A percentile compares a stretch with the other conserved stretches of the same genome.
These are phyloP conservation scores for Diplazon laetatorius DNA, from an alignment of 2,888 invertebrate genomes.

Conservation along the genomic window DNA sequence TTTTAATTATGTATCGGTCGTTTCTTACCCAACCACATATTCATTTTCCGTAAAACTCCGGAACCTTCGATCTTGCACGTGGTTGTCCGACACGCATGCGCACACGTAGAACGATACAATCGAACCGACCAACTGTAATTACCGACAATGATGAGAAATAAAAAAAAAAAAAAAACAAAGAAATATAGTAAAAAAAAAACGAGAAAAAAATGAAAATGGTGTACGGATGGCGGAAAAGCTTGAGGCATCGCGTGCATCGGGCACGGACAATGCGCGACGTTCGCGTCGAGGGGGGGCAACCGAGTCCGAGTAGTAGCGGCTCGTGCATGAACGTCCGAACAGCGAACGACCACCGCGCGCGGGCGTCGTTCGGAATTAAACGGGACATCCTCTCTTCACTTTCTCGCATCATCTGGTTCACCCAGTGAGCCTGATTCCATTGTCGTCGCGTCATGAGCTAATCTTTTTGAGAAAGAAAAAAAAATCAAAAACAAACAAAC, in stretches of 20 bases:
- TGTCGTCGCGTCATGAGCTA: background rate
- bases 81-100: slow-evolving; percentile 4
- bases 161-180: background rate
- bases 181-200: background rate
- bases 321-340: slow-evolving; percentile 38
- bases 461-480: too few relatives aligned
- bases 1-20: too few relatives aligned
- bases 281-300: background rate
- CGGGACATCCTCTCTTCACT: slow-evolving; percentile 49
- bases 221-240: slow-evolving; percentile 35
- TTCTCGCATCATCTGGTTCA: slow-evolving; percentile 35
- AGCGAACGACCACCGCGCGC: slow-evolving; percentile 33
- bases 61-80: background rate
- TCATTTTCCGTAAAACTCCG: background rate
- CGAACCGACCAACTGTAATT: background rate
- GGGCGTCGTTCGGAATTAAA: slow-evolving; percentile 52
- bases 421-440: slow-evolving; percentile 15
- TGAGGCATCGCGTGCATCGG: slow-evolving; percentile 29
- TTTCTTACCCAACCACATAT: too few relatives aligned
- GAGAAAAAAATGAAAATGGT: background rate
- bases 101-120: background rate
- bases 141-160: background rate
- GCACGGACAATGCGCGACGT: slow-evolving; percentile 25
- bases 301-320: slow-evolving; percentile 14
- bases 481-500: too few relatives aligned